phyloP scores from a whole-genome alignment of 1,140 invertebrate genomes.

The Magallana gigas region DNA sequence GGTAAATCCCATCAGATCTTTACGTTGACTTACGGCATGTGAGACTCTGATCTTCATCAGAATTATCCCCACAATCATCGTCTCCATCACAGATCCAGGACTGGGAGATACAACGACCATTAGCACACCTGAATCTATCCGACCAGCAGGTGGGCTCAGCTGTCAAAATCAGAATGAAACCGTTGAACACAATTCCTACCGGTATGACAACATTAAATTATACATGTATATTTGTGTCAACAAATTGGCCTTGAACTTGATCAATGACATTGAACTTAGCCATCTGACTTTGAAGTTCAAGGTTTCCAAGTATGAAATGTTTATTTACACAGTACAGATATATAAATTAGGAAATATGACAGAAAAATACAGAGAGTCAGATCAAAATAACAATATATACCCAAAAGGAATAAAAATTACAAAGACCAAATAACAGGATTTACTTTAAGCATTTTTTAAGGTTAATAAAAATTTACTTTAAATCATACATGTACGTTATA shows the following conservation, averaged over 20 bases:
- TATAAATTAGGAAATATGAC: not conserved
- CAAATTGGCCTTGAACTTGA: no score
- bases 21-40: constrained; percentile 68
- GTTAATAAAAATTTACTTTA: no score
- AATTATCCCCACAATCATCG: constrained; percentile 96
- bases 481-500: no score
- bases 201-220: not conserved
- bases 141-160: constrained; percentile 83
- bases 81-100: constrained; percentile 98
- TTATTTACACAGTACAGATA: no score
- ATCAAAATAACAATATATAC: no score
- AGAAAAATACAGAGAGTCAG: not conserved
- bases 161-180: constrained; percentile 73
- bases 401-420: no score
- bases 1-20: not conserved
- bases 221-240: no score
- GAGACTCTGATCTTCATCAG: constrained; percentile 86
- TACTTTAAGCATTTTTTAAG: no score
- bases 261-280: no score
- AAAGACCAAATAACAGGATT: no score
- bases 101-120: constrained; percentile 91
- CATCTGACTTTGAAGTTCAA: no score
- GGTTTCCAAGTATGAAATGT: no score
- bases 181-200: not conserved
- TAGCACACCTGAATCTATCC: constrained; percentile 83